These are phyloP conservation scores for Thermophis baileyi DNA, from an alignment of 2,113 vertebrate species.

Conservation along the genomic window DNA sequence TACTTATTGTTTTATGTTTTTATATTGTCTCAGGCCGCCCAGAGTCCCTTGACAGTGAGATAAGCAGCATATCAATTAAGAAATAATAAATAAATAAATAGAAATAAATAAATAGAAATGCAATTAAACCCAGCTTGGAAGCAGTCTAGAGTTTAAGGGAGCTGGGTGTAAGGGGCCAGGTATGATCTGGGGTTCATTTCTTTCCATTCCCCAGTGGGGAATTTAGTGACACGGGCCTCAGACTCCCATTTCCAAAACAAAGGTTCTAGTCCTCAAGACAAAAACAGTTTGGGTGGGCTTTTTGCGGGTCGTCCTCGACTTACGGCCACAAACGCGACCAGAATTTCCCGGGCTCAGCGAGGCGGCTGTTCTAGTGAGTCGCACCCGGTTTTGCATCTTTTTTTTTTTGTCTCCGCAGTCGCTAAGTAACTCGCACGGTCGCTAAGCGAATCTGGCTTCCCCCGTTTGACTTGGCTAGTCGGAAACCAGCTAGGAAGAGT, in stretches of 20 bases:
- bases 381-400: not conserved
- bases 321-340: not conserved
- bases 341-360: not conserved
- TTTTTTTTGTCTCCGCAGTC: accelerated
- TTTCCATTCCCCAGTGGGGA: no score
- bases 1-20: no score
- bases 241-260: not conserved
- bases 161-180: not conserved
- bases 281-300: not conserved
- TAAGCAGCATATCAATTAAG: no score
- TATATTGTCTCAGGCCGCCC: no score
- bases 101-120: no score
- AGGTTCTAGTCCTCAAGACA: not conserved
- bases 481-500: not conserved
- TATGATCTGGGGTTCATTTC: not conserved
- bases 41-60: no score
- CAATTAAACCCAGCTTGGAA: not conserved
- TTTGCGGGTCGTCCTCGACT: not conserved
- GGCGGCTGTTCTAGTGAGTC: not conserved
- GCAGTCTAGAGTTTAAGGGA: not conserved
- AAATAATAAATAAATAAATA: no score
- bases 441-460: not conserved
- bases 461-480: not conserved
- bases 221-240: not conserved
- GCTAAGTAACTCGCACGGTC: not conserved